A percentile compares a stretch with the other conserved stretches of the same genome.
Conservation (phyloP, 2,113 vertebrate genomes). For the Steatornis caripensis region DNA sequence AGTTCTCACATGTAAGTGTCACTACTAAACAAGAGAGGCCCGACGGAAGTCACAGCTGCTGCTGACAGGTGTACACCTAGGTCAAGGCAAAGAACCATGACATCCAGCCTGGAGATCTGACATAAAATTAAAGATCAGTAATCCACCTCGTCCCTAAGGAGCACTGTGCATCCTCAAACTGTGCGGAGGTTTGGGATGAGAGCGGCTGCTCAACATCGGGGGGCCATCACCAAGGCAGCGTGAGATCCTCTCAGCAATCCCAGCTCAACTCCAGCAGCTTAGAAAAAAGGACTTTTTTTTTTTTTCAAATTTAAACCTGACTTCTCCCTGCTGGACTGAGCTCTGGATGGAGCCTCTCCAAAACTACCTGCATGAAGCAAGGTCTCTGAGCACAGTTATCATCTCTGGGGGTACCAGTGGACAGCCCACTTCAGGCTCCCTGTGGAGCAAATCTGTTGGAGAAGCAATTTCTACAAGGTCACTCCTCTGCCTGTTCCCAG, state of each 20-base stretch:
- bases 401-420: background rate
- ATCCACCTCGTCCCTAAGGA: background rate
- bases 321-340: background rate
- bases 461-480: background rate
- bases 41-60: slow-evolving; percentile 38
- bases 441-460: background rate
- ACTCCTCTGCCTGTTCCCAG: slow-evolving; percentile 3
- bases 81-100: background rate
- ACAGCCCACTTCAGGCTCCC: background rate
- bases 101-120: background rate
- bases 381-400: background rate
- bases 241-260: background rate
- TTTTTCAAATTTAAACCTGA: background rate
- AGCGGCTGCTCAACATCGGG: background rate
- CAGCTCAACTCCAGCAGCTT: background rate
- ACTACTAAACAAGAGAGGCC: background rate
- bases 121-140: background rate
- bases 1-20: slow-evolving; percentile 13
- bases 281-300: background rate
- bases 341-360: background rate
- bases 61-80: slow-evolving; percentile 32
- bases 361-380: background rate
- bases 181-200: background rate
- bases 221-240: background rate
- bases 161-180: background rate